A percentile compares a stretch with the other conserved stretches of the same genome.
phyloP scores from a whole-genome alignment of 2,888 invertebrate species.

The Tinea semifulvella region DNA sequence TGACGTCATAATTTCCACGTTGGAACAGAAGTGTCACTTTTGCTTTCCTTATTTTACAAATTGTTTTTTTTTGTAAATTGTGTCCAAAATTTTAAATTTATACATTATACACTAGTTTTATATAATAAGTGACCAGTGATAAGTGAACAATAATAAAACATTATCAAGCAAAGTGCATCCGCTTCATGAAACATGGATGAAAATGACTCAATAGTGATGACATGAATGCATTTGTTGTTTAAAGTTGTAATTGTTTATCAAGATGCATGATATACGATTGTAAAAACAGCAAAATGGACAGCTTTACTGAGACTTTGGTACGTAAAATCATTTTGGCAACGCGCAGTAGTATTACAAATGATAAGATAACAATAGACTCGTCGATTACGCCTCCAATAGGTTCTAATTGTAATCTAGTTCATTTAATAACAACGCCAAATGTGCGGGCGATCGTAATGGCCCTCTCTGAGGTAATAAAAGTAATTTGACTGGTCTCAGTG shows the following conservation, averaged over 20 bases:
- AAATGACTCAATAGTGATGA: background rate
- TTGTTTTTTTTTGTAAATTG: background rate
- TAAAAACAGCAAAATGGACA: constrained; percentile 1
- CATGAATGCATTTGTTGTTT: background rate
- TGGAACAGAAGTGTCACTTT: constrained; percentile 63
- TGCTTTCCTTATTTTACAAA: constrained; percentile 14
- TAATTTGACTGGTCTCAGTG: constrained; percentile 38
- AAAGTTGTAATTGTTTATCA: constrained; percentile 21
- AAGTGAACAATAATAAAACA: background rate
- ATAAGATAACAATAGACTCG: constrained; percentile 9
- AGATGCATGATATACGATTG: constrained; percentile 19
- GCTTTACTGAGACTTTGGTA: constrained; percentile 5
- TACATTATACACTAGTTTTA: constrained; percentile 11
- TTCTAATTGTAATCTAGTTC: no score
- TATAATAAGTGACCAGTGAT: background rate
- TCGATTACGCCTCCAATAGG: no score
- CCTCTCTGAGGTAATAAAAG: constrained; percentile 47
- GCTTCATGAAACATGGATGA: background rate
- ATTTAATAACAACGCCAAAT: background rate
- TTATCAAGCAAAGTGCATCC: background rate
- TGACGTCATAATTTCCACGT: constrained; percentile 76
- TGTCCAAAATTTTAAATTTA: background rate
- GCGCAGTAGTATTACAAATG: background rate
- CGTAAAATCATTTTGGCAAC: background rate
- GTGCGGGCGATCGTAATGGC: constrained; percentile 37